A percentile compares a stretch with the other conserved stretches of the same genome.
Conservation (phyloP, 2,888 invertebrate genomes). For the Scaptomyza flava region DNA sequence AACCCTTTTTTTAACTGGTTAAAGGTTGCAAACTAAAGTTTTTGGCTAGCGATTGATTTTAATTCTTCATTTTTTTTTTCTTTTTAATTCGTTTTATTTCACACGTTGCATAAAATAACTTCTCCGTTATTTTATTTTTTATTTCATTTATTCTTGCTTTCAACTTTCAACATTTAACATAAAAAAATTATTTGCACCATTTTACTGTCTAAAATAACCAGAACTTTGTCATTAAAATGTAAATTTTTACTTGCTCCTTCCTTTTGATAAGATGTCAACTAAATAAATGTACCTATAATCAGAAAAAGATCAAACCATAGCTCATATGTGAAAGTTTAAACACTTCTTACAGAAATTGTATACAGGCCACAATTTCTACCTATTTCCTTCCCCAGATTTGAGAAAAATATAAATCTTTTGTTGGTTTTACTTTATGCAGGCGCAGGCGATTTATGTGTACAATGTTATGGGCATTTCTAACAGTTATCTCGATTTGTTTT, state of each 20-base stretch:
- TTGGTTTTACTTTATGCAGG: constrained; percentile 46
- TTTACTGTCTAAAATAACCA: not conserved
- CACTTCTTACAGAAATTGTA: constrained; percentile 7
- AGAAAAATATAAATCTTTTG: constrained; percentile 57
- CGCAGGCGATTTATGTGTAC: constrained; percentile 72
- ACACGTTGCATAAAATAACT: no score
- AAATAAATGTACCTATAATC: not conserved
- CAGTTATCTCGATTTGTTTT: constrained; percentile 42
- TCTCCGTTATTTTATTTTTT: no score
- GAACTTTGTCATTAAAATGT: not conserved
- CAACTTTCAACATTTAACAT: no score
- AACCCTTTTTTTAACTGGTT: not conserved
- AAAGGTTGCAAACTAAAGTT: not conserved
- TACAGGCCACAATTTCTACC: constrained; percentile 15
- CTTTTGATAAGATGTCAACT: not conserved
- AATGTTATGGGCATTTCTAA: constrained; percentile 45
- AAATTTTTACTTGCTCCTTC: not conserved
- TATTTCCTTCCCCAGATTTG: constrained; percentile 12
- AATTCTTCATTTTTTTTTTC: not conserved
- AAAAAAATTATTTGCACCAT: no score
- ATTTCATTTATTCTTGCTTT: no score
- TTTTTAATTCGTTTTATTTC: no score
- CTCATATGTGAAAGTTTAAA: constrained; percentile 2
- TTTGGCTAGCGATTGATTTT: not conserved
- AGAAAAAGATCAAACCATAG: constrained; percentile 12